Evolutionary conservation across 2,888 invertebrate species (phyloP), one percentile per base, ranked within the genome.

Genomic region (Lasioglossum calceatum): DNA sequence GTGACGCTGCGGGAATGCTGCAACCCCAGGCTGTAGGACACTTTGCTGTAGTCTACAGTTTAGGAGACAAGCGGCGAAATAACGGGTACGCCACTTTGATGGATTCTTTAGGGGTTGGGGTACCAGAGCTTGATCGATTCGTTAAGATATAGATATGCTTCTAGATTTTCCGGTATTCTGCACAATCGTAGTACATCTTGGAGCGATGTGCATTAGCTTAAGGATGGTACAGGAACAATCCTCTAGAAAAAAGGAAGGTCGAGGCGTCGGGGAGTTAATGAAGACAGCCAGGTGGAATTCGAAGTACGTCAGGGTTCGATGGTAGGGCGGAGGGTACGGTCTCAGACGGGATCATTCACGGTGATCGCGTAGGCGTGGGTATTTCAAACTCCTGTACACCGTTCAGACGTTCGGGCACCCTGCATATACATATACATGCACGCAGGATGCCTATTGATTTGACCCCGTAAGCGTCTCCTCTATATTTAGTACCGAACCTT

Each of bases 401-500:
- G 84, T 89, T 88, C 84, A 64, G 64, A 32, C 64, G 81, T 89
- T 89, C 83, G 77, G n/a, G 75, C 87, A 84, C 72, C 75, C 76
- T 80, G 61, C 79, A 87, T 92, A 77, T 80, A 81, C 54, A 75
- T 82, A 76, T 81, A 81, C 58, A 76, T 78, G 39, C 82, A 86
- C 83, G 83, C 86, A 84, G 87, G 82, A 88, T 89, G 86, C 88
- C 90, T 93, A 93, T 93, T 92, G 93, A 94, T 94, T 93, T 92
- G 92, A 92, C 92, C 91, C 87, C 90, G 90, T 87, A 84, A 84
- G 86, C 88, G 82, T 84, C 85, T 87, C 74, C 82, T 80, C 92
- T 92, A 93, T 92, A 91, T 93, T 94, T 92, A 94, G 92, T 92
- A 88, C 88, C 90, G 90, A 91, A 92, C 89, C 89, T 91, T 90